phyloP scores from a whole-genome alignment of 2,113 vertebrate genomes.

The Formicarius rufipectus region DNA sequence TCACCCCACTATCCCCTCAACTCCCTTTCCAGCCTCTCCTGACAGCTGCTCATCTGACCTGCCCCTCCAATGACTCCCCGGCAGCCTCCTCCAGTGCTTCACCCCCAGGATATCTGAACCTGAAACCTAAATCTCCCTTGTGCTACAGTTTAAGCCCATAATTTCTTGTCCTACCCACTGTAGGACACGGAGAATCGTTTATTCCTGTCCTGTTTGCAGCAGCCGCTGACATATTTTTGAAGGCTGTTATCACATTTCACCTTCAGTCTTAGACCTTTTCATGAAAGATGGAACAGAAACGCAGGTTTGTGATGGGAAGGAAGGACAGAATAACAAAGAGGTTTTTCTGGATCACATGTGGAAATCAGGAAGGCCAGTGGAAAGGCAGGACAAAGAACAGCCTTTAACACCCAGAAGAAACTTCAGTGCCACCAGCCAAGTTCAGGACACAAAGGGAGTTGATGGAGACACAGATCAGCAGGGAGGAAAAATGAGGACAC shows the following conservation, averaged over 20 bases:
- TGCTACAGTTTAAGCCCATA: background rate
- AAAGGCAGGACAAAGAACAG: background rate
- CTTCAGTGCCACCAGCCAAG: background rate
- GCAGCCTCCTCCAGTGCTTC: background rate
- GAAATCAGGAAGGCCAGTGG: background rate
- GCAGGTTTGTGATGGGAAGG: background rate
- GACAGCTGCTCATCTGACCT: background rate
- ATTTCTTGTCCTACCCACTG: background rate
- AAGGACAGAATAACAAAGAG: constrained; percentile 52
- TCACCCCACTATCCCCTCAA: background rate
- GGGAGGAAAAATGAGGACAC: background rate
- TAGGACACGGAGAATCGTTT: background rate
- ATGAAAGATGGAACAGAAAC: constrained; percentile 53
- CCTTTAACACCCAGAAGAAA: background rate
- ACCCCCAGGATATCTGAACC: background rate
- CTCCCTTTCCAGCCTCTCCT: background rate
- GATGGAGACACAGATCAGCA: background rate
- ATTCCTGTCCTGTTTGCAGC: constrained; percentile 46
- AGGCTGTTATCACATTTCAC: constrained; percentile 66
- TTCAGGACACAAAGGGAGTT: background rate
- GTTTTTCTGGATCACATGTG: background rate
- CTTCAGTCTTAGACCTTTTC: constrained; percentile 61
- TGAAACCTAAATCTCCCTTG: constrained; percentile 1
- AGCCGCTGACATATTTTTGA: constrained; percentile 52
- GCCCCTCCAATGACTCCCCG: background rate